Evolutionary conservation across 2,888 invertebrate species (phyloP).

Genomic region (Pandemis heparana): DNA sequence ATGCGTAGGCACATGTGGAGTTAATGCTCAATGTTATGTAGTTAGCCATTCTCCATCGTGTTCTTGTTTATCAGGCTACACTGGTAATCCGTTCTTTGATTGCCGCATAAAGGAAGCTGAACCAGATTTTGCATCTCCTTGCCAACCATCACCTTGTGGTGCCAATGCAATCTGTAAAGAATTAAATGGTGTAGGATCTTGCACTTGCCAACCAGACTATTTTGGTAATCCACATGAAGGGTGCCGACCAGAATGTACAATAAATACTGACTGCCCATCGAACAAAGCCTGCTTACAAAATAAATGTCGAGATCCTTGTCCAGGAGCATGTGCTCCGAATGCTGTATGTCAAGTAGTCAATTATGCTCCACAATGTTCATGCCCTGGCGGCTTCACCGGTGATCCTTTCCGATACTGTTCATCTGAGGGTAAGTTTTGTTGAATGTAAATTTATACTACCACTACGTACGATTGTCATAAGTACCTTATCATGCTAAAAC

Average conservation of each 20-base stretch:
- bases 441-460: conserved; percentile 1
- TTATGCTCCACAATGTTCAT: conserved; percentile 89
- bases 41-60: conserved; percentile 91
- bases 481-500: not conserved
- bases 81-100: conserved; percentile 91
- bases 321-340: conserved; percentile 91
- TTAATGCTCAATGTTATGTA: conserved; percentile 90
- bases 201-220: conserved; percentile 89
- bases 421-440: conserved; percentile 81
- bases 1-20: conserved; percentile 89
- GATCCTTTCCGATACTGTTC: conserved; percentile 90
- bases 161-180: conserved; percentile 88
- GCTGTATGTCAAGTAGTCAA: conserved; percentile 91
- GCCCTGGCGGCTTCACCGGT: conserved; percentile 88
- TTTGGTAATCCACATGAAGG: conserved; percentile 92
- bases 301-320: conserved; percentile 92
- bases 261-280: conserved; percentile 90
- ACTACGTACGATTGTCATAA: conserved; percentile 2
- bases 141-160: conserved; percentile 88
- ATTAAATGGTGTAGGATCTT: conserved; percentile 87
- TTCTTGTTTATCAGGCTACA: conserved; percentile 87
- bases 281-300: conserved; percentile 89
- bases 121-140: conserved; percentile 82
- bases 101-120: conserved; percentile 77
- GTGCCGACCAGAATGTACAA: conserved; percentile 89